A percentile compares a stretch with the other conserved stretches of the same genome.
These are phyloP conservation scores for Ophthalmolycus amberensis DNA, from an alignment of 2,113 vertebrate species.

Conservation along the genomic window DNA sequence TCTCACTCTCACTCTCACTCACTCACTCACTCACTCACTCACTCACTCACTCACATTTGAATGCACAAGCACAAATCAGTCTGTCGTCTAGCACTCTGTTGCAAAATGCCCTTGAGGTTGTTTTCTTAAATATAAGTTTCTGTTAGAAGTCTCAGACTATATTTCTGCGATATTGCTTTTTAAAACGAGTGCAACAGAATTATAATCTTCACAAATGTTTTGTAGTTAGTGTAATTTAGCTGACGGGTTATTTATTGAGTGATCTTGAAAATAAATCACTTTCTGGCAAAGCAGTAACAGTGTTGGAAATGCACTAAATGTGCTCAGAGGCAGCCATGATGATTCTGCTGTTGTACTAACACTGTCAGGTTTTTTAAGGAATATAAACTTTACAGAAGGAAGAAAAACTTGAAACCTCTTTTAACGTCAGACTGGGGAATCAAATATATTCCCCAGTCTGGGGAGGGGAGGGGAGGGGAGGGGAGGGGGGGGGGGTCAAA, in stretches of 20 bases:
- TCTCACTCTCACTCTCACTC: too few species aligned
- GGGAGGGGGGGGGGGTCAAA: not conserved
- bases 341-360: constrained; percentile 1
- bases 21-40: too few species aligned
- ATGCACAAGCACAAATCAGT: constrained; percentile 18
- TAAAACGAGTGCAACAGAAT: constrained; percentile 2
- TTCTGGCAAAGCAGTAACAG: not conserved
- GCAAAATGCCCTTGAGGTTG: constrained; percentile 15
- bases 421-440: not conserved
- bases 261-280: not conserved
- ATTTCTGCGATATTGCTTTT: constrained; percentile 4
- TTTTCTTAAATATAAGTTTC: not conserved
- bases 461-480: too few species aligned
- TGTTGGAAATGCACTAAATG: constrained; percentile 9
- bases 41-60: not conserved
- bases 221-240: not conserved
- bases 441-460: too few species aligned
- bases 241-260: constrained; percentile 20
- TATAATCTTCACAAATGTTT: constrained; percentile 3
- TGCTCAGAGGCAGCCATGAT: not conserved
- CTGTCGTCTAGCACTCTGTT: constrained; percentile 1
- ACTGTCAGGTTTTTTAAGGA: not conserved
- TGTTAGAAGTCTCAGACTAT: not conserved
- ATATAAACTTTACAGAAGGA: not conserved
- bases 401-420: not conserved